A percentile compares a stretch with the other conserved stretches of the same genome.
Evolutionary conservation across 2,888 invertebrate species (phyloP).

Genomic region (Crossocerus cetratus): DNA sequence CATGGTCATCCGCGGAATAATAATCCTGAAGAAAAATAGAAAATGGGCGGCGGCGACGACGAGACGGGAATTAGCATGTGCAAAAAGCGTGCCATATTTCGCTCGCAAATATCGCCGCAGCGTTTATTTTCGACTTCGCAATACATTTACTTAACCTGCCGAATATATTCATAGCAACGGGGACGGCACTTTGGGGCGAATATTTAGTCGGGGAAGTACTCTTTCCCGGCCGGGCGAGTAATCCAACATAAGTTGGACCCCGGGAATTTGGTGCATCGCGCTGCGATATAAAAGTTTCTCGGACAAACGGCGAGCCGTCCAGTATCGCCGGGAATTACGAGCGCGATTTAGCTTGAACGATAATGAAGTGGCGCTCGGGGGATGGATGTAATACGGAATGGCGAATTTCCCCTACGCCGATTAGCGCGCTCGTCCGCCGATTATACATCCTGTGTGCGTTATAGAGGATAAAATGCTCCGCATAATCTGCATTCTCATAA

Average conservation of each 20-base stretch:
- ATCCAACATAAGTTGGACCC: constrained; percentile 6
- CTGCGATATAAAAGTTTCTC: constrained; percentile 17
- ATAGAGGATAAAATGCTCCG: constrained; percentile 2
- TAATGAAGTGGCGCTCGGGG: no score
- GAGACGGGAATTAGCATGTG: constrained; percentile 26
- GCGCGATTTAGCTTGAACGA: neutral
- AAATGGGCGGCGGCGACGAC: neutral
- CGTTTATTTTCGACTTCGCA: constrained; percentile 24
- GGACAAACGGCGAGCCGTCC: neutral
- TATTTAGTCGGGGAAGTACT: constrained; percentile 1
- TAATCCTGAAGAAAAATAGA: constrained; percentile 18
- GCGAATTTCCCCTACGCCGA: no score
- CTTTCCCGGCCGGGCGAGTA: constrained; percentile 6
- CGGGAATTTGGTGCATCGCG: constrained; percentile 6
- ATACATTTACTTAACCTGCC: constrained; percentile 26
- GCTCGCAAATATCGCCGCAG: constrained; percentile 14
- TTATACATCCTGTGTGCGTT: neutral
- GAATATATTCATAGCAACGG: constrained; percentile 4
- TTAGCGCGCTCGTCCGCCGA: neutral
- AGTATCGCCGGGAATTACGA: constrained; percentile 24
- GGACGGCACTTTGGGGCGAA: constrained; percentile 7
- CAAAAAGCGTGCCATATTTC: constrained; percentile 28
- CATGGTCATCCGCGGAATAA: constrained; percentile 19
- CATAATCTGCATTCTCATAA: constrained; percentile 33
- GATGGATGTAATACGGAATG: no score